These are phyloP conservation scores for Sula dactylatra DNA, from an alignment of 2,113 vertebrate species.

Conservation along the genomic window DNA sequence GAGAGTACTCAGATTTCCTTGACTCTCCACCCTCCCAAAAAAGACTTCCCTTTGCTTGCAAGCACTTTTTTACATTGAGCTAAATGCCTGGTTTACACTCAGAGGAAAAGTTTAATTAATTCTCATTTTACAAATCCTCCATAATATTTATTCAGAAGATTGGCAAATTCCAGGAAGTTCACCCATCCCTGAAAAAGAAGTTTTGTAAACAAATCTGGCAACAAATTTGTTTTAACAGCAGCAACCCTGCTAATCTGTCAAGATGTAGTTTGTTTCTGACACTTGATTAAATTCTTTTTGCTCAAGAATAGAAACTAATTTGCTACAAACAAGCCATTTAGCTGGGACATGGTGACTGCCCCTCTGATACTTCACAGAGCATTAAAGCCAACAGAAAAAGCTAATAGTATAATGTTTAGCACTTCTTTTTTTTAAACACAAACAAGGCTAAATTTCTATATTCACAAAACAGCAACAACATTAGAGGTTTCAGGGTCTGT, in stretches of 20 bases:
- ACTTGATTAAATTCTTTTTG: slow-evolving; percentile 33
- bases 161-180: slow-evolving; percentile 47
- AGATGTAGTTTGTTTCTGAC: slow-evolving; percentile 28
- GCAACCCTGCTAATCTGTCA: slow-evolving; percentile 31
- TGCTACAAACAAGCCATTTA: slow-evolving; percentile 19
- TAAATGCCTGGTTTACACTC: not conserved
- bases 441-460: not conserved
- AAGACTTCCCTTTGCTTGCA: not conserved
- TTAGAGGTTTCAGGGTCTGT: not conserved
- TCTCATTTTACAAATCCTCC: slow-evolving; percentile 44
- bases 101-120: slow-evolving; percentile 49
- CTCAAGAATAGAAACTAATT: slow-evolving; percentile 33
- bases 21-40: not conserved
- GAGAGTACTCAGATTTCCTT: not conserved
- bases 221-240: slow-evolving; percentile 46
- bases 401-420: not conserved
- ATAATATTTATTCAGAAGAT: slow-evolving; percentile 55
- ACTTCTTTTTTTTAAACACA: not conserved
- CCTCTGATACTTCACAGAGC: not conserved
- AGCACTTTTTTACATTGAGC: not conserved
- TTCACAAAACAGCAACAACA: not conserved
- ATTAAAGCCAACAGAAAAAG: not conserved
- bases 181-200: slow-evolving; percentile 45
- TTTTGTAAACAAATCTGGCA: slow-evolving; percentile 67
- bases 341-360: not conserved